These are phyloP conservation scores for Dyspetes luteomarginatus DNA, from an alignment of 2,888 invertebrate genomes.

Conservation along the genomic window DNA sequence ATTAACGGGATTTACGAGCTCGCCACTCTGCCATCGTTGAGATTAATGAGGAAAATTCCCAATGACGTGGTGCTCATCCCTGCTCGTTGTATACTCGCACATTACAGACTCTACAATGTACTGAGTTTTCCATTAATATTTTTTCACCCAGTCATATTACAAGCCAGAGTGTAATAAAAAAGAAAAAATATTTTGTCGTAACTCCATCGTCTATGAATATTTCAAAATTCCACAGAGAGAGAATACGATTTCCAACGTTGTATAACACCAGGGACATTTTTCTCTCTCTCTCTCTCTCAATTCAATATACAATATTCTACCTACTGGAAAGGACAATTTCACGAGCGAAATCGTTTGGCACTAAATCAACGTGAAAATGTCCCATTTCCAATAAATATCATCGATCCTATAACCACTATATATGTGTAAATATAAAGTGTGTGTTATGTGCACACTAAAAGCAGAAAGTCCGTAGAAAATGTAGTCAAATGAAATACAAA, in stretches of 20 bases:
- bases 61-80: background rate
- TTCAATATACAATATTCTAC: background rate
- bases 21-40: constrained; percentile 12
- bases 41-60: constrained; percentile 27
- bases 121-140: background rate
- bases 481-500: too few species aligned
- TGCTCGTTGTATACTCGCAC: background rate
- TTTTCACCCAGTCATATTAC: background rate
- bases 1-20: constrained; percentile 29
- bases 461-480: too few species aligned
- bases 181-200: background rate
- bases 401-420: background rate
- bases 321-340: constrained; percentile 35
- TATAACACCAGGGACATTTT: constrained; percentile 7
- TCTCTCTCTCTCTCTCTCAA: constrained; percentile 10
- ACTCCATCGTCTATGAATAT: background rate
- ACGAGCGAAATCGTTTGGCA: constrained; percentile 16
- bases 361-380: constrained; percentile 40
- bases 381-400: constrained; percentile 37
- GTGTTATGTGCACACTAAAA: too few species aligned
- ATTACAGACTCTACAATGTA: background rate
- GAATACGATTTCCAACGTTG: background rate
- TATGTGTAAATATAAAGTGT: background rate
- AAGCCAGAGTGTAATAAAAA: background rate
- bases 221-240: background rate